Conservation (phyloP, 2,797 vertebrate genomes). For the Chromis chromis region DNA sequence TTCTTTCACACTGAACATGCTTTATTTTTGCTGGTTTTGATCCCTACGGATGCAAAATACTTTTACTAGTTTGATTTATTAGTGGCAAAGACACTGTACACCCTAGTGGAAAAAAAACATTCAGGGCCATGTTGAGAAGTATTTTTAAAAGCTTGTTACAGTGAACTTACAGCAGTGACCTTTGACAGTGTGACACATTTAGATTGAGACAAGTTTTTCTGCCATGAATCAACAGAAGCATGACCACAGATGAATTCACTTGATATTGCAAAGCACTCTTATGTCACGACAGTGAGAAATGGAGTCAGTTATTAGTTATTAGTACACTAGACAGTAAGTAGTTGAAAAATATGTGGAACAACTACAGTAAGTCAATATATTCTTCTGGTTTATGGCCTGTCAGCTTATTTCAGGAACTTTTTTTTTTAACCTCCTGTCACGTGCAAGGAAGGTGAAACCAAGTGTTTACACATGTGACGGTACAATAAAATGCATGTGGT, state of each 20-base stretch:
- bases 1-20: background rate
- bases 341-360: background rate
- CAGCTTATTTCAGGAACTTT: constrained; percentile 54
- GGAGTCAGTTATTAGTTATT: background rate
- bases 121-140: background rate
- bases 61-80: constrained; percentile 16
- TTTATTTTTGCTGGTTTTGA: background rate
- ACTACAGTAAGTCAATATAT: constrained; percentile 30
- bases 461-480: constrained; percentile 32
- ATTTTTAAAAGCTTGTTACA: constrained; percentile 37
- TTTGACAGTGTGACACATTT: constrained; percentile 58
- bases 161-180: constrained; percentile 39
- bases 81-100: background rate
- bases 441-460: constrained; percentile 31
- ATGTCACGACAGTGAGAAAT: background rate
- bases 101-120: constrained; percentile 7
- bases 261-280: background rate
- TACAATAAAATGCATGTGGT: constrained; percentile 25
- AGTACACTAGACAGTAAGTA: background rate
- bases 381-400: constrained; percentile 59
- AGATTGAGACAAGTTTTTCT: constrained; percentile 45
- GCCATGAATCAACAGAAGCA: constrained; percentile 53
- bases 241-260: constrained; percentile 23
- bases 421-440: constrained; percentile 40
- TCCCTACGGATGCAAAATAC: background rate